Conservation (phyloP, 1,140 invertebrate genomes). For the Monomorium pharaonis region DNA sequence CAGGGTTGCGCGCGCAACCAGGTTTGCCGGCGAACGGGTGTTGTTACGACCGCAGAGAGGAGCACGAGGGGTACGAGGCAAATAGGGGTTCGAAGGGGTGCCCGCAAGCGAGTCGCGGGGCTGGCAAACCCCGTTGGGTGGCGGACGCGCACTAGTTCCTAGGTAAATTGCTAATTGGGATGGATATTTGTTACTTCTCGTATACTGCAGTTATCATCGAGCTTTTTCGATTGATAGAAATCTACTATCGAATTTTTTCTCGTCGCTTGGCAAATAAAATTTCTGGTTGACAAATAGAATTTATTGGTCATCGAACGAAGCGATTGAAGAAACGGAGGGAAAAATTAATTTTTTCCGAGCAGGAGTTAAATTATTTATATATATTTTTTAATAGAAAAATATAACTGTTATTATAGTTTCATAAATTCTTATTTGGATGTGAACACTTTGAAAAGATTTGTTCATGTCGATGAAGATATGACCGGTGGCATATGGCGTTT, state of each 20-base stretch:
- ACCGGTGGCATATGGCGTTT: background rate
- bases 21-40: constrained; percentile 63
- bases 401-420: background rate
- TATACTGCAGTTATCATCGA: too few relatives aligned
- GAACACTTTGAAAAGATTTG: background rate
- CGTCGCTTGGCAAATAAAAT: too few relatives aligned
- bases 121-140: constrained; percentile 21
- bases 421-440: too few relatives aligned
- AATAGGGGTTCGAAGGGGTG: constrained; percentile 29
- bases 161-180: constrained; percentile 42
- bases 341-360: too few relatives aligned
- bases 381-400: background rate
- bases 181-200: constrained; percentile 41
- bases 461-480: background rate
- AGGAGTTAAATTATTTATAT: background rate
- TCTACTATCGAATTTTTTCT: background rate
- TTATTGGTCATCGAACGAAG: background rate
- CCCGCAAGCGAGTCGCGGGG: constrained; percentile 9
- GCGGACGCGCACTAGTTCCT: constrained; percentile 16
- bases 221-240: background rate
- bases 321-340: background rate
- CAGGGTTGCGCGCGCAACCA: constrained; percentile 59
- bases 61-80: background rate
- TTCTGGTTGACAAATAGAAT: background rate
- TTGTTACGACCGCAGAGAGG: constrained; percentile 48